Conservation (phyloP, 2,113 vertebrate species). For the Hemiscyllium ocellatum region DNA sequence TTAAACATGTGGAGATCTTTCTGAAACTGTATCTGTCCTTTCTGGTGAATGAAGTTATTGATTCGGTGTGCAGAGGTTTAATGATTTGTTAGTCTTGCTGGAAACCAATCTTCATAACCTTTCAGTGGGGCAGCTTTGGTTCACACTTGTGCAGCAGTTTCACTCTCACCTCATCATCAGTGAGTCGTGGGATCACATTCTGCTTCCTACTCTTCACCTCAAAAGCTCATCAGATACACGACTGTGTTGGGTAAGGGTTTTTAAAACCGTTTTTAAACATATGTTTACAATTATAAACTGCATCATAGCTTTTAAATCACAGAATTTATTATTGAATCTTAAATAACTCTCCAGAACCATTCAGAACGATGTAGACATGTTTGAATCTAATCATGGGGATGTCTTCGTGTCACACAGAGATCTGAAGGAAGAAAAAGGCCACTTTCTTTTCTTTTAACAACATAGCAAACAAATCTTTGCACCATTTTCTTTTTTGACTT, state of each 20-base stretch:
- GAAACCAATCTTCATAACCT: neutral
- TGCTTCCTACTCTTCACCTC: neutral
- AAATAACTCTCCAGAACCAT: neutral
- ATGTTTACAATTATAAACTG: neutral
- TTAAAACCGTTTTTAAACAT: neutral
- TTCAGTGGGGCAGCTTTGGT: neutral
- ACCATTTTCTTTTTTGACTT: neutral
- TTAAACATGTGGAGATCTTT: neutral
- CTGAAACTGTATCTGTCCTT: neutral
- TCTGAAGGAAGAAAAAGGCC: neutral
- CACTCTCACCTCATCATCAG: neutral
- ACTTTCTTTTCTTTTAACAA: neutral
- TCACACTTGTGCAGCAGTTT: neutral
- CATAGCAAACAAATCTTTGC: neutral
- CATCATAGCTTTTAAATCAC: neutral
- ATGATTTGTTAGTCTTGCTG: neutral
- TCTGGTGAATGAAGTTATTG: neutral
- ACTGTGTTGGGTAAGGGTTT: neutral
- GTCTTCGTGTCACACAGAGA: neutral
- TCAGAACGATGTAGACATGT: neutral
- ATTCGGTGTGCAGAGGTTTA: neutral
- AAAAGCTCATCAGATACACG: neutral
- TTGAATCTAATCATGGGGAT: neutral
- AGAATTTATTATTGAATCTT: neutral
- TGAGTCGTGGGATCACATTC: neutral